These are phyloP conservation scores for Colinus virginianus DNA, from an alignment of 2,113 vertebrate species.

Conservation along the genomic window DNA sequence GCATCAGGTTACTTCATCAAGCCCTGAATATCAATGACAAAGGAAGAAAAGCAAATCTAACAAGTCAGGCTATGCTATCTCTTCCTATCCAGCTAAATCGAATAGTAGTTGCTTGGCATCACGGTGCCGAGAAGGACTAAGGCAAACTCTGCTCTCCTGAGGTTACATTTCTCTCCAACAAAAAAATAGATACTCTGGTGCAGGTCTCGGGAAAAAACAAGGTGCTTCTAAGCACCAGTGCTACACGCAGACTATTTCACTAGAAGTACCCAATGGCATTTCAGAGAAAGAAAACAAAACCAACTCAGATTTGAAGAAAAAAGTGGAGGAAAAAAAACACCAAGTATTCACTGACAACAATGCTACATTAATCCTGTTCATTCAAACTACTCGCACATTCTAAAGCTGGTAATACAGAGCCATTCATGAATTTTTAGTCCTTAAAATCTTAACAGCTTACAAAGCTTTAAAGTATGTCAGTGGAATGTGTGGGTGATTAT, in stretches of 20 bases:
- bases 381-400: background rate
- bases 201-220: background rate
- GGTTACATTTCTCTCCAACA: background rate
- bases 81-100: background rate
- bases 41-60: background rate
- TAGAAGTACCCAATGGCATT: background rate
- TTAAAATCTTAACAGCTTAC: background rate
- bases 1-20: background rate
- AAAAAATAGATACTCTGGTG: background rate
- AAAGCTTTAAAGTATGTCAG: background rate
- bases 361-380: background rate
- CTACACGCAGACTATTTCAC: background rate
- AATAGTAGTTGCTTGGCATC: background rate
- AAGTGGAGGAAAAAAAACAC: background rate
- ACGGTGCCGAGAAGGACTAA: background rate
- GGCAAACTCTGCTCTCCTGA: background rate
- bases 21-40: background rate
- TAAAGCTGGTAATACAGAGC: background rate
- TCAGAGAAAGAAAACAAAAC: background rate
- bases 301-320: rapidly evolving
- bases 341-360: background rate
- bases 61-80: background rate
- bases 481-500: background rate
- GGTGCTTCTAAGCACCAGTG: background rate
- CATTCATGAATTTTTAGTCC: background rate